Evolutionary conservation across 2,888 invertebrate species (phyloP), one percentile per base, ranked within the genome.

Genomic region (Phengaris alcon): DNA sequence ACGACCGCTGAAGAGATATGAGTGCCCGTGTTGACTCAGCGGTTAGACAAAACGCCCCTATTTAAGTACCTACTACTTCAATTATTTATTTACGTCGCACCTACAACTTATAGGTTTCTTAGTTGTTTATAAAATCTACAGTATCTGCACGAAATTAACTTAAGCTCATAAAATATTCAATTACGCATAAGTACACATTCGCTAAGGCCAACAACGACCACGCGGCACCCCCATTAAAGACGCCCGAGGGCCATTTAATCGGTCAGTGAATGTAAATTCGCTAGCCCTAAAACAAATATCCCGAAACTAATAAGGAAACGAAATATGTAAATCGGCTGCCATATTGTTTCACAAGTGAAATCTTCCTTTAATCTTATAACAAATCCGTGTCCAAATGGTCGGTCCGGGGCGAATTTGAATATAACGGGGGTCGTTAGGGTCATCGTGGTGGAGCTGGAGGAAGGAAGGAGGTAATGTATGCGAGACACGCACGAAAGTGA

Each of bases 361-460:
- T 94, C 93, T 93, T 94, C 93, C 93, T 93, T 93, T 94, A 93
- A 94, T 94, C 94, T 93, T 94, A 93, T 93, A 93, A 93, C 93
- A 93, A 94, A 94, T 94, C 93, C 91, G 92, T 90, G 93, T 93
- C 90, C 92, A 93, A 94, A 94, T 94, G 93, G 91, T 89, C 93
- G 91, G 90, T 86, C 88, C 87, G 89, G 88, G 86, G 82, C 82
- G 85, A 90, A 93, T 93, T 93, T 93, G 91, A 93, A 93, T 92
- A 93, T 87, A 88, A 86, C 88, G 89, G 93, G 92, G 93, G 77
- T 90, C 84, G 81, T 86, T 83, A 85, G 93, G 92, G 91, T 91
- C 90, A 90, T 83, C 87, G 86, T 84, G 86, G 84, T 83, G 83
- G 84, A 86, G 88, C 86, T 86, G 87, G 84, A 86, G 88, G 84